A percentile compares a stretch with the other conserved stretches of the same genome.
phyloP scores from a whole-genome alignment of 2,113 vertebrate genomes.

The Microcebus murinus region DNA sequence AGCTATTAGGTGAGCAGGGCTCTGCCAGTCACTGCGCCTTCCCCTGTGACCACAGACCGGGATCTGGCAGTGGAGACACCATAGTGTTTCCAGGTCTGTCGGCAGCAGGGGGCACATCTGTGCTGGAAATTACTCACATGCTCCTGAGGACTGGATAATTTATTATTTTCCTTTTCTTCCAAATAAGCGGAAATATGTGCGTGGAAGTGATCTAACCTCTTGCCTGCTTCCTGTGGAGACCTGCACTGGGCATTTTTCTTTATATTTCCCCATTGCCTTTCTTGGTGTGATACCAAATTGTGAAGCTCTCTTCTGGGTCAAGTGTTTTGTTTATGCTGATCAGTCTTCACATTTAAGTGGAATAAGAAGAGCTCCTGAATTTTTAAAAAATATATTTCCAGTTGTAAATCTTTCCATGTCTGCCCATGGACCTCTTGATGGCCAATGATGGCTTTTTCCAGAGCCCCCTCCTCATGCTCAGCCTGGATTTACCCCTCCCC shows the following conservation, averaged over 20 bases:
- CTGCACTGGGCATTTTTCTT: not conserved
- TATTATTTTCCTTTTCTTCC: constrained; percentile 6
- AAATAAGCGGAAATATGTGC: not conserved
- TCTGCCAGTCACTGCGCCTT: not conserved
- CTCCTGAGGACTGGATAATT: not conserved
- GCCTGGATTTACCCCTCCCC: not conserved
- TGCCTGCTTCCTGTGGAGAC: not conserved
- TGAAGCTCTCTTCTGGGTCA: not conserved
- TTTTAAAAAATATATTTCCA: not conserved
- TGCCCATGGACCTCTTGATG: not conserved
- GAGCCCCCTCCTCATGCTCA: not conserved
- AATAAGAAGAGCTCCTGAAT: not conserved
- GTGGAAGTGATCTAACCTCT: not conserved
- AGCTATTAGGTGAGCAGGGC: accelerated
- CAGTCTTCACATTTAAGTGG: not conserved
- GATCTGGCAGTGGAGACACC: not conserved
- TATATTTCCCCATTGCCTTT: not conserved
- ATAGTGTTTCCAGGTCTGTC: not conserved
- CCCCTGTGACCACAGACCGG: not conserved
- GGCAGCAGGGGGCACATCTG: constrained; percentile 1
- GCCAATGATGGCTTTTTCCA: not conserved
- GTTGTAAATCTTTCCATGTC: not conserved
- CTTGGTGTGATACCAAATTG: not conserved
- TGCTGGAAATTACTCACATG: not conserved
- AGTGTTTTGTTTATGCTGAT: not conserved